Base-by-base conservation (phyloP, 1,140 invertebrate genomes). In the Harpegnathos saltator region DNA sequence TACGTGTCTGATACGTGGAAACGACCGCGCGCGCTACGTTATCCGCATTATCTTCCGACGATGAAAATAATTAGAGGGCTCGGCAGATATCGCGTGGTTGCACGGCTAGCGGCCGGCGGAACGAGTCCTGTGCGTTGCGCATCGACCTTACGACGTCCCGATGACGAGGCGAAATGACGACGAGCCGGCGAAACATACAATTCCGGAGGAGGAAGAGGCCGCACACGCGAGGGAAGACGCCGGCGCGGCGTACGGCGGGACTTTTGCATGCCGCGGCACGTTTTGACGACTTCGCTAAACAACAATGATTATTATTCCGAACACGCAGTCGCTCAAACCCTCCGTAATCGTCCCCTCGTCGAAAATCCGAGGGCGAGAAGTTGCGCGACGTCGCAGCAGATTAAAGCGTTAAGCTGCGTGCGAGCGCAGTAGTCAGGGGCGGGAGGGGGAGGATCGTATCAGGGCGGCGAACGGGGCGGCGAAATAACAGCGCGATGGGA, bases 221-320 rank as follows among this genome's bases (percentile, higher is more conserved):
- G n/a, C n/a, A n/a, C n/a, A n/a, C n/a, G n/a, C n/a, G n/a, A n/a
- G n/a, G n/a, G n/a, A n/a, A n/a, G n/a, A n/a, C n/a, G n/a, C n/a
- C n/a, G n/a, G n/a, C n/a, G n/a, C n/a, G n/a, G n/a, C n/a, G n/a
- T n/a, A n/a, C n/a, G n/a, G n/a, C 29, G 44, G 22, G 54, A 29
- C 52, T 68, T 80, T 38, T 75, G 62, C 38, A 61, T 80, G 63
- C 77, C 19, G 17, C 63, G 81, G 24, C 85, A 87, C 87, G 87
- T 86, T 82, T 74, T 44, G 48, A 83, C 75, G 84, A 86, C 89
- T 86, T 88, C 85, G 86, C 85, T 84, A 81, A 80, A 89, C 87
- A 86, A 84, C 63, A 83, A 85, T 86, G 85, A 91, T 91, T 91
- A 91, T 90, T 91, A 91, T 91, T 91, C 90, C 65, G 58, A 84